Conservation (phyloP, 2,888 invertebrate genomes). For the Eremobia ochroleuca region DNA sequence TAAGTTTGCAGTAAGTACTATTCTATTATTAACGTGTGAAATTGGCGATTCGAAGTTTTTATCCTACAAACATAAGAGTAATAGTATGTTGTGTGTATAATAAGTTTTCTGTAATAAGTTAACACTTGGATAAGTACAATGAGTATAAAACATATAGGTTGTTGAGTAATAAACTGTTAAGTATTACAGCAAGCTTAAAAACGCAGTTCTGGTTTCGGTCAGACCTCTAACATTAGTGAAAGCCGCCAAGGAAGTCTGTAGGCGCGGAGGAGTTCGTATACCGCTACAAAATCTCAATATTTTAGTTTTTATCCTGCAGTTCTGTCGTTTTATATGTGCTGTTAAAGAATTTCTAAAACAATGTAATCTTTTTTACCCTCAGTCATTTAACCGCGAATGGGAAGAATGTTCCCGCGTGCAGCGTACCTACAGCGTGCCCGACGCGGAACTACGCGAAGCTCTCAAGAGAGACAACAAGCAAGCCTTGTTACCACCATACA, state of each 20-base stretch:
- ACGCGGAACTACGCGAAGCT: slow-evolving; percentile 96
- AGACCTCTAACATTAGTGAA: too few relatives aligned
- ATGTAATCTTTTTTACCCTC: rapidly evolving
- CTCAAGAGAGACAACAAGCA: slow-evolving; percentile 97
- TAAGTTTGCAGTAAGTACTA: slow-evolving; percentile 94
- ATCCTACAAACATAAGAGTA: neutral
- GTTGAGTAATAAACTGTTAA: neutral
- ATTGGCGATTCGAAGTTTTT: neutral
- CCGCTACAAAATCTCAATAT: neutral
- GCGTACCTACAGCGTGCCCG: slow-evolving; percentile 98
- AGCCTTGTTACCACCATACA: slow-evolving; percentile 96
- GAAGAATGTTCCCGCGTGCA: slow-evolving; percentile 97
- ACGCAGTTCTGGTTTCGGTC: neutral
- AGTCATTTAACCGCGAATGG: slow-evolving; percentile 99
- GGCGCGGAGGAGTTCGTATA: neutral
- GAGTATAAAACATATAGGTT: too few relatives aligned
- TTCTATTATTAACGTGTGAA: neutral
- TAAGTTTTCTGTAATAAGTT: too few relatives aligned
- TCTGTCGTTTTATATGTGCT: neutral
- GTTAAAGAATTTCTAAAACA: too few relatives aligned
- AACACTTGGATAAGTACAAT: too few relatives aligned
- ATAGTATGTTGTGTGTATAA: too few relatives aligned
- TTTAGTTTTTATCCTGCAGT: neutral
- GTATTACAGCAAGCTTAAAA: neutral
- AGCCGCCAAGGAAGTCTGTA: neutral